A percentile compares a stretch with the other conserved stretches of the same genome.
Evolutionary conservation across 2,888 invertebrate genomes (phyloP).

Genomic region (Temnothorax rugatulus): DNA sequence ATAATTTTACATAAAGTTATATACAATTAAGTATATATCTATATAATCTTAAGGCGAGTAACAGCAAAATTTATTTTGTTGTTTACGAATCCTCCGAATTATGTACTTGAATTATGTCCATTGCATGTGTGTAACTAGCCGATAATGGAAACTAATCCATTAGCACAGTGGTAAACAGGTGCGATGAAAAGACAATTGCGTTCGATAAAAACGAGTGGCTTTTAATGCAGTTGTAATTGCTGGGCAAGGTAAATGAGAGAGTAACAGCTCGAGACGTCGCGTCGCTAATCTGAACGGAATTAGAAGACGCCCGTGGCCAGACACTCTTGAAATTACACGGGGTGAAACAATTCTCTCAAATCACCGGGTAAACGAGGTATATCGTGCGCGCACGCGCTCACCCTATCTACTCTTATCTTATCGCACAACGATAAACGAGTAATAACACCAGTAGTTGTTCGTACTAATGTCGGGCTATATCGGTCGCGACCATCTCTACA

Average conservation of each 20-base stretch:
- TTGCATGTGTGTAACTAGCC: neutral
- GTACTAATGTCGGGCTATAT: conserved; percentile 13
- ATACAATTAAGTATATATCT: neutral
- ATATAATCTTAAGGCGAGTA: neutral
- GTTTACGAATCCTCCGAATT: neutral
- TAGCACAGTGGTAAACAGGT: conserved; percentile 12
- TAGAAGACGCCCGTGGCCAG: conserved; percentile 27
- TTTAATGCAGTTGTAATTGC: conserved; percentile 43
- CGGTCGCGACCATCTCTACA: conserved; percentile 10
- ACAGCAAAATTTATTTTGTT: neutral
- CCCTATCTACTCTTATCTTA: conserved; percentile 24
- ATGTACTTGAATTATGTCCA: neutral
- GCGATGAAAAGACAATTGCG: conserved; percentile 29
- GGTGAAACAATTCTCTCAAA: conserved; percentile 37
- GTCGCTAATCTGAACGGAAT: conserved; percentile 37
- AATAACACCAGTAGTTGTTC: conserved; percentile 20
- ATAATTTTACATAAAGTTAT: neutral
- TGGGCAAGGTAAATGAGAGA: conserved; percentile 10
- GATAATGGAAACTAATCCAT: neutral
- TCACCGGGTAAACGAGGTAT: conserved; percentile 33
- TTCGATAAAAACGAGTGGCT: conserved; percentile 38
- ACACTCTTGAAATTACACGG: conserved; percentile 21
- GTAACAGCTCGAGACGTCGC: conserved; percentile 7
- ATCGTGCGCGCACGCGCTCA: neutral
- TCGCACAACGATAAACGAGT: conserved; percentile 47